Base-by-base conservation (phyloP, 2,113 vertebrate genomes). In the Entelurus aequoreus region DNA sequence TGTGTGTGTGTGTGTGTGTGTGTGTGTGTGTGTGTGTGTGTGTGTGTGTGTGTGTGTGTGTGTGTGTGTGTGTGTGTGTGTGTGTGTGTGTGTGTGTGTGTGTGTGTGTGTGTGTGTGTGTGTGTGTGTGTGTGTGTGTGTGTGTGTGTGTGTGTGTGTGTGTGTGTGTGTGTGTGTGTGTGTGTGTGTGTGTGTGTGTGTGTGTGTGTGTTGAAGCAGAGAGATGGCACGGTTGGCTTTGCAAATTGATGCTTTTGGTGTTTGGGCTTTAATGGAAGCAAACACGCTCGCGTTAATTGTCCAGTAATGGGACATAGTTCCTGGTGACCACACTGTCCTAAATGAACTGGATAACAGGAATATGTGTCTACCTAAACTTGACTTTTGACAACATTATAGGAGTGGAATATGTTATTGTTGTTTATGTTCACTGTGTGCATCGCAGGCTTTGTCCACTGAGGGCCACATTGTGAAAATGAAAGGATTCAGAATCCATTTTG, bases 191-290 rank as follows among this genome's bases (percentile, higher is more conserved):
- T 28, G 28, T 4, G 28, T 28, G 28, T 28, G 28, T 4, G 28
- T 4, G 28, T 4, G 28, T 4, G 28, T 4, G 52, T n/a, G 5
- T 11, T 19, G 19, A 1, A 19, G 19, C 19, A 19, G 19, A 19
- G 19, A 19, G 19, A 19, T 2, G 19, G 19, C 19, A 19, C 19
- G 21, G 44, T 13, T 62, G 48, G 53, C 70, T 65, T 66, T 37
- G 52, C 52, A 40, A 64, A 64, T 66, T 49, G 44, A 14, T 63
- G 51, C 40, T 57, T 44, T 52, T 44, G 54, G 15, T 60, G 28
- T 28, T 28, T 3, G 3, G 37, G 65, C 47, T 55, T 63, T 44
- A 38, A 42, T 63, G 48, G 42, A 19, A 42, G n/a, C 37, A 19
- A 42, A 15, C 19, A 19, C 19, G 19, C 19, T 19, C 19, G 19